These are phyloP conservation scores for Psittacula echo DNA, from an alignment of 2,797 vertebrate species.

Conservation along the genomic window DNA sequence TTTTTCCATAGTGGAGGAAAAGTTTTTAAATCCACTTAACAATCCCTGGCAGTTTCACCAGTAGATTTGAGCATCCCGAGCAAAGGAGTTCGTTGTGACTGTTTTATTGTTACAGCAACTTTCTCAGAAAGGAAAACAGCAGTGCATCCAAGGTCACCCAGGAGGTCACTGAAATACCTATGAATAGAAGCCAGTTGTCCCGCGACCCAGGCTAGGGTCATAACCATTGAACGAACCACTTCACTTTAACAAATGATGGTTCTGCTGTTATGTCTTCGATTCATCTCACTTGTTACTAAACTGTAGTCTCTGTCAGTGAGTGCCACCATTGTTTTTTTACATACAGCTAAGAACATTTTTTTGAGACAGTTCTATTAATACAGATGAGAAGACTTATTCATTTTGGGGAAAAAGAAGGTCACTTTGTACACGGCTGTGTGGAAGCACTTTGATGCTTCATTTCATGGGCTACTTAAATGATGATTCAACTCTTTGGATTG, in stretches of 20 bases:
- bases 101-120: neutral
- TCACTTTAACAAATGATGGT: neutral
- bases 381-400: conserved; percentile 18
- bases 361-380: neutral
- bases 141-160: neutral
- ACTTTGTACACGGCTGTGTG: neutral
- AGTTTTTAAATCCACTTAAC: neutral
- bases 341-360: neutral
- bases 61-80: neutral
- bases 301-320: neutral
- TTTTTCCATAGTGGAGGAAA: neutral
- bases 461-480: conserved; percentile 26
- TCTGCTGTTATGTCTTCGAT: neutral
- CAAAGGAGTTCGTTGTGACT: neutral
- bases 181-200: conserved; percentile 6
- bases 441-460: conserved; percentile 38
- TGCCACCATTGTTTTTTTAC: neutral
- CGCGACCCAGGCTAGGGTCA: neutral
- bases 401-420: neutral
- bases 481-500: conserved; percentile 24
- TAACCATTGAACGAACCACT: neutral
- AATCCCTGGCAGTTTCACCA: neutral
- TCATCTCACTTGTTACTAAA: neutral
- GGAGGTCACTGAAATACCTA: conserved; percentile 14
- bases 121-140: neutral